These are phyloP conservation scores for Dynastes grantii DNA, from an alignment of 2,888 invertebrate genomes.

Conservation along the genomic window DNA sequence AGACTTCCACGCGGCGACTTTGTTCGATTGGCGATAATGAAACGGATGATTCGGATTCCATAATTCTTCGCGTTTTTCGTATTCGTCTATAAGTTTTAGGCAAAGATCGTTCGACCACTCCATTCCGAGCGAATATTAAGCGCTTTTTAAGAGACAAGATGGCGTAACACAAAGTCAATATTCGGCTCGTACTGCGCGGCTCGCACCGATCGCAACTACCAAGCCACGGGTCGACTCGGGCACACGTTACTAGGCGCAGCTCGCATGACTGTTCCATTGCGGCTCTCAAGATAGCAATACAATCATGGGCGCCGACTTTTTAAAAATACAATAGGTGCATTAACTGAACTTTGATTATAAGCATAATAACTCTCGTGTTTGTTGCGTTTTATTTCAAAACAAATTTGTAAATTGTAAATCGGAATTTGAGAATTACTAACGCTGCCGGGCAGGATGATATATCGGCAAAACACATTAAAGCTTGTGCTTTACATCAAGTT, in stretches of 20 bases:
- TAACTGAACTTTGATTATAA: too few species aligned
- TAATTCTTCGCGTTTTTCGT: slow-evolving; percentile 19
- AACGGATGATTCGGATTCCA: slow-evolving; percentile 28
- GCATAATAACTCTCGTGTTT: too few species aligned
- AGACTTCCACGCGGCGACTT: slow-evolving; percentile 21
- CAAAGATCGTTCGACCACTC: slow-evolving; percentile 19
- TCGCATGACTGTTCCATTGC: neutral
- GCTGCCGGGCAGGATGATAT: too few species aligned
- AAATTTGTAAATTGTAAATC: too few species aligned
- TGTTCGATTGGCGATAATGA: slow-evolving; percentile 10
- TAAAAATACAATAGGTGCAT: too few species aligned
- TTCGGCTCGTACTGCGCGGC: neutral
- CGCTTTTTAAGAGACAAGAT: neutral
- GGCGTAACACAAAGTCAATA: neutral
- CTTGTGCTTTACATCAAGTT: too few species aligned
- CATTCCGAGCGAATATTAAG: neutral
- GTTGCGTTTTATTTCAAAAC: too few species aligned
- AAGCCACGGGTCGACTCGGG: neutral
- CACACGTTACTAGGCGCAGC: neutral
- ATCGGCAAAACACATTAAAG: too few species aligned
- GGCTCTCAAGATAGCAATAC: neutral
- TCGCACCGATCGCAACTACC: neutral
- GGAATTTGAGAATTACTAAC: too few species aligned
- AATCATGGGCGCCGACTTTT: too few species aligned
- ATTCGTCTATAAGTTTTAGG: slow-evolving; percentile 26